Percentiles rank a stretch among this genome's conserved stretches.
Conservation (phyloP, 2,888 invertebrate genomes). For the Heliconius ismenius region DNA sequence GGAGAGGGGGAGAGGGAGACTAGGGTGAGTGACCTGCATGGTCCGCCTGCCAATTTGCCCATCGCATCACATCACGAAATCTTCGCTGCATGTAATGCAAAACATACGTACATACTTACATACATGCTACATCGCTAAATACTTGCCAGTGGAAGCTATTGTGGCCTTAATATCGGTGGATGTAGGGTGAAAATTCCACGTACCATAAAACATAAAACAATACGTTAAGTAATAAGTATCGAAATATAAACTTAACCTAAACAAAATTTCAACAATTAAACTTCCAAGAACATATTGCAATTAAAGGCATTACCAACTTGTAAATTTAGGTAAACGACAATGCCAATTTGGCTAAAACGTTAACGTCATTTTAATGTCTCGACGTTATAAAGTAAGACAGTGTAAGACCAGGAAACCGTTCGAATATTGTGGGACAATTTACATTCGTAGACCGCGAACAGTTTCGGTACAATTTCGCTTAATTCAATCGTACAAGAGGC, state of each 20-base stretch:
- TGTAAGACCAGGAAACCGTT: neutral
- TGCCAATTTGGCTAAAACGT: neutral
- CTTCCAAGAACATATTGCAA: constrained; percentile 19
- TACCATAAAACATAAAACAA: constrained; percentile 21
- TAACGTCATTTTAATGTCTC: constrained; percentile 7
- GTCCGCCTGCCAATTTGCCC: constrained; percentile 78
- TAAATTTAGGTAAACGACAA: constrained; percentile 3
- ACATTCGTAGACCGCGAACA: neutral
- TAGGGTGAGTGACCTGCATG: constrained; percentile 75
- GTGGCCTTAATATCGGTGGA: constrained; percentile 7
- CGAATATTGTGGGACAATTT: neutral
- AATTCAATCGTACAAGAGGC: constrained; percentile 46
- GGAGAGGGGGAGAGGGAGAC: constrained; percentile 52
- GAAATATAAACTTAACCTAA: constrained; percentile 1
- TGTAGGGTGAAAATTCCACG: constrained; percentile 17
- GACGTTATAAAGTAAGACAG: constrained; percentile 5
- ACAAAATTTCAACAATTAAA: constrained; percentile 21
- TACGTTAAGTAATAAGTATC: constrained; percentile 29
- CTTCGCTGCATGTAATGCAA: constrained; percentile 65
- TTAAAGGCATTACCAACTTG: neutral
- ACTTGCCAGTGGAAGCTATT: constrained; percentile 12
- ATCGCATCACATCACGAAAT: constrained; percentile 76
- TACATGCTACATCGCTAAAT: constrained; percentile 30
- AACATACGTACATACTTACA: constrained; percentile 33
- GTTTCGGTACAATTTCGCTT: constrained; percentile 48